These are phyloP conservation scores for Catostylus mosaicus DNA, from an alignment of 30 jellyfish, hydroid and myxozoan species.

Conservation along the genomic window DNA sequence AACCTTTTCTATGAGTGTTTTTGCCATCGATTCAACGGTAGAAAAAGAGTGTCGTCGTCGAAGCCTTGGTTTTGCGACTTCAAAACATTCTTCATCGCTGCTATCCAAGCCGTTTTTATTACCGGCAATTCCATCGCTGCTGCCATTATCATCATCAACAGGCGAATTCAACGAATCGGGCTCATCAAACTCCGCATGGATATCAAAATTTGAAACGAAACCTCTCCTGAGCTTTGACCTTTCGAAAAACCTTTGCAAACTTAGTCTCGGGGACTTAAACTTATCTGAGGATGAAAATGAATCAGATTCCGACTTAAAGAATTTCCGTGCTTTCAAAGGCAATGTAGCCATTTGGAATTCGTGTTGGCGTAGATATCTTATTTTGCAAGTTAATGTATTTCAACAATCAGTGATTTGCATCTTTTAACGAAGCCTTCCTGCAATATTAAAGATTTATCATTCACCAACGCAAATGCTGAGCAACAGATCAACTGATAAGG, in stretches of 20 bases:
- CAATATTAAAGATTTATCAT: no score
- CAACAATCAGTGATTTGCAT: no score
- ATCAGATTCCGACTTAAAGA: not conserved
- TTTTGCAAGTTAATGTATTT: no score
- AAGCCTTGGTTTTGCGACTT: conserved; percentile 23
- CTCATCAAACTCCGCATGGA: conserved; percentile 3
- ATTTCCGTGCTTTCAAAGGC: not conserved
- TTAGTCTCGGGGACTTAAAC: conserved; percentile 15
- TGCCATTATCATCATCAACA: not conserved
- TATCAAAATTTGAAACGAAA: conserved; percentile 39
- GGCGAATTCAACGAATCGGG: not conserved
- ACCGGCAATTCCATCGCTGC: not conserved
- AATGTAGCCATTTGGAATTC: conserved; percentile 1
- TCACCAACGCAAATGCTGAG: no score
- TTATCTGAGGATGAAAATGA: not conserved
- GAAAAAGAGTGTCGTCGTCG: conserved; percentile 74
- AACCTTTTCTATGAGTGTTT: conserved; percentile 43
- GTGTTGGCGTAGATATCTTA: no score
- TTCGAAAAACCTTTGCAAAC: conserved; percentile 20
- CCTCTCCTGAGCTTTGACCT: conserved; percentile 45
- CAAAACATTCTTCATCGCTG: conserved; percentile 6
- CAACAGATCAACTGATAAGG: no score
- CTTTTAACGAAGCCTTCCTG: no score
- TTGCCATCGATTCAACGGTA: conserved; percentile 39
- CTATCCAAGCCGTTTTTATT: not conserved